Evolutionary conservation across 2,888 invertebrate genomes (phyloP).

Genomic region (Flexamia atlantica): DNA sequence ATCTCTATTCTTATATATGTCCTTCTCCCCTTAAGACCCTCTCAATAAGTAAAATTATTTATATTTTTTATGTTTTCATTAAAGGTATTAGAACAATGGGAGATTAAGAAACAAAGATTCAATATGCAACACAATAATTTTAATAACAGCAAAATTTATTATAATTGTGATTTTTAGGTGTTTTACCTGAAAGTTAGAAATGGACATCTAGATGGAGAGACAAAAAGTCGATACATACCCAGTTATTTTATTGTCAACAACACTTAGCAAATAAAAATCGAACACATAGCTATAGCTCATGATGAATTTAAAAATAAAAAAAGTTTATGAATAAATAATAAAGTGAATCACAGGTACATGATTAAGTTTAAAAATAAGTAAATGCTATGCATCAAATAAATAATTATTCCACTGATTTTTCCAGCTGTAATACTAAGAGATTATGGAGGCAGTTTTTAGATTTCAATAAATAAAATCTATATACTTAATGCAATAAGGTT

Average conservation of each 20-base stretch:
- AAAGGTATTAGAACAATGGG: no score
- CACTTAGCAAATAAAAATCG: background rate
- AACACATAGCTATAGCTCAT: background rate
- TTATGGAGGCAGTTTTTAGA: background rate
- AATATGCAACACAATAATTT: no score
- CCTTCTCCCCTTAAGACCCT: no score
- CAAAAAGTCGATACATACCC: no score
- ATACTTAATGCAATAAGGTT: background rate
- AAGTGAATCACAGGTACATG: background rate
- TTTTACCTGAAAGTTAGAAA: no score
- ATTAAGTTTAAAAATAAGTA: constrained; percentile 3
- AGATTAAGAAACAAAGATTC: no score
- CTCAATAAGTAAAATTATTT: no score
- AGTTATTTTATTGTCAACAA: background rate
- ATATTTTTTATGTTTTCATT: no score
- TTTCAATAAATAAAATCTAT: background rate
- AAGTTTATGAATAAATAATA: background rate
- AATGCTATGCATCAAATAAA: background rate
- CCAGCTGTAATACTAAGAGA: background rate
- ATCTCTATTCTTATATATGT: no score
- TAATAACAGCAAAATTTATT: no score
- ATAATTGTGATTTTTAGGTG: no score
- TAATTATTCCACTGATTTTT: background rate
- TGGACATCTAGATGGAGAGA: no score
- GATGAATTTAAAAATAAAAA: background rate